Percentiles rank a stretch among this genome's conserved stretches.
These are phyloP conservation scores for Agapornis roseicollis DNA, from an alignment of 2,113 vertebrate genomes.

Conservation along the genomic window DNA sequence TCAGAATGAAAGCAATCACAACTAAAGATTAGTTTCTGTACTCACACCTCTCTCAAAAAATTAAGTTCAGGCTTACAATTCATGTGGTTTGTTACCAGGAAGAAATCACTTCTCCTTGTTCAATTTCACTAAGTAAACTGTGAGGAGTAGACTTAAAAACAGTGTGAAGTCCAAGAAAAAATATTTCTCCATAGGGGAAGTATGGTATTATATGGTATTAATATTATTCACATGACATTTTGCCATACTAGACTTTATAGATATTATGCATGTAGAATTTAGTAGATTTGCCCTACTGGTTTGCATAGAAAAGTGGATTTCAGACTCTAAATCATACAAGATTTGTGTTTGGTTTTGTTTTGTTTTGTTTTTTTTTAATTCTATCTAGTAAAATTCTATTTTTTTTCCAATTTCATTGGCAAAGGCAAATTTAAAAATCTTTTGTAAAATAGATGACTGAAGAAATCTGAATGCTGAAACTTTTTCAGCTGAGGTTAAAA, in stretches of 20 bases:
- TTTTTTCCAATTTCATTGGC: background rate
- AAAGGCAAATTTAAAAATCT: background rate
- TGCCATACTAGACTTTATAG: background rate
- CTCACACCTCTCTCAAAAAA: background rate
- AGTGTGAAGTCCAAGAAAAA: background rate
- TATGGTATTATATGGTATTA: background rate
- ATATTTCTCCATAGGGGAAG: background rate
- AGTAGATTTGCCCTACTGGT: background rate
- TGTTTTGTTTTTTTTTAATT: background rate
- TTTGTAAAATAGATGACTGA: background rate
- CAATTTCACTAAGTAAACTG: background rate
- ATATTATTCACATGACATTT: background rate
- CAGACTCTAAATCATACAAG: background rate
- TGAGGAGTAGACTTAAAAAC: background rate
- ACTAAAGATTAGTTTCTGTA: background rate
- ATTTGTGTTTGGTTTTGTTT: too few species aligned
- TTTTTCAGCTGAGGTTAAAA: background rate
- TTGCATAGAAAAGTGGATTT: background rate
- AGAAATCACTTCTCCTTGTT: background rate
- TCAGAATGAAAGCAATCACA: background rate
- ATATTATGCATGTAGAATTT: background rate
- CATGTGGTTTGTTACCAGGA: background rate
- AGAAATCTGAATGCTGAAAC: background rate
- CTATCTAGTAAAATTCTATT: background rate
- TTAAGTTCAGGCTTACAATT: background rate